A percentile compares a stretch with the other conserved stretches of the same genome.
These are phyloP conservation scores for Psylliodes chrysocephalus DNA, from an alignment of 2,888 invertebrate genomes.

Conservation along the genomic window DNA sequence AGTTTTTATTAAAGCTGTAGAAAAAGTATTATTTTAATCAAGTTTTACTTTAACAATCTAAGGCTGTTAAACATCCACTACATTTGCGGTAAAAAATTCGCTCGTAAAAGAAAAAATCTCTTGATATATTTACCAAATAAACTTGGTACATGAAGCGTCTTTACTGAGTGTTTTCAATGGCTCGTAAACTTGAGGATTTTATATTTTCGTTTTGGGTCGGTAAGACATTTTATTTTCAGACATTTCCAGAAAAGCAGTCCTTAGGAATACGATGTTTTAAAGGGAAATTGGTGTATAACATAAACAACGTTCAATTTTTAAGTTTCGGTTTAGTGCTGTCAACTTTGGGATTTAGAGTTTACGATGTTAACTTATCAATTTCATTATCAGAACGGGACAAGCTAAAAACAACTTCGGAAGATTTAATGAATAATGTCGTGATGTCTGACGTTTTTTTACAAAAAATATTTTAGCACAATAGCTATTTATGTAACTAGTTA, in stretches of 20 bases:
- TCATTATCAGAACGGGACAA: too few species aligned
- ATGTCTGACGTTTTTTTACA: too few species aligned
- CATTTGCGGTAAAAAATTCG: background rate
- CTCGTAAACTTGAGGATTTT: conserved; percentile 21
- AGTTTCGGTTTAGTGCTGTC: background rate
- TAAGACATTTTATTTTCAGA: conserved; percentile 23
- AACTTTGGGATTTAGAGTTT: background rate
- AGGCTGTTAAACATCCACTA: background rate
- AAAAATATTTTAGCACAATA: too few species aligned
- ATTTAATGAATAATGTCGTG: too few species aligned
- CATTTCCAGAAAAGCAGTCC: conserved; percentile 1
- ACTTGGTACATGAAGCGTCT: conserved; percentile 19
- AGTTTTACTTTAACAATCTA: background rate
- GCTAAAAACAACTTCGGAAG: too few species aligned
- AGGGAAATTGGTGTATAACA: conserved; percentile 14
- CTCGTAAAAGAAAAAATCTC: conserved; percentile 5
- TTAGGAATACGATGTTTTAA: conserved; percentile 4
- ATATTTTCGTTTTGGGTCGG: conserved; percentile 21
- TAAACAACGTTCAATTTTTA: background rate
- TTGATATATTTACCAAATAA: conserved; percentile 19
- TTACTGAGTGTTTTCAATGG: conserved; percentile 24
- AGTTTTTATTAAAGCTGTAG: too few species aligned
- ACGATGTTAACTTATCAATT: background rate
- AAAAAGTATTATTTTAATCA: too few species aligned
- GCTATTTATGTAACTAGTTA: too few species aligned